Evolutionary conservation across 2,113 vertebrate species (phyloP), one percentile per base, ranked within the genome.

Genomic region (Nesoenas mayeri): DNA sequence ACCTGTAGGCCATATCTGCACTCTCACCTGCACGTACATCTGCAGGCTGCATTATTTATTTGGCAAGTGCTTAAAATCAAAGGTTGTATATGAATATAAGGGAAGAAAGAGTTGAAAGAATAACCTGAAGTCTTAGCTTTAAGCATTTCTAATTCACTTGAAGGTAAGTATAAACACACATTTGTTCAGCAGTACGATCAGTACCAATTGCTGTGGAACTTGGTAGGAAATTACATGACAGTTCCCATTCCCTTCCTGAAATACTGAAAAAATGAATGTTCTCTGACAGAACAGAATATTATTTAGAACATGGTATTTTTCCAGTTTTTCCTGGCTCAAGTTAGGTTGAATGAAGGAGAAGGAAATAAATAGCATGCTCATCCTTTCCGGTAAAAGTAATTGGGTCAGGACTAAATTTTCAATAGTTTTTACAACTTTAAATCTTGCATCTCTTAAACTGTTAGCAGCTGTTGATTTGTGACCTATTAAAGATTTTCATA

Each of bases 11-110:
- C 61, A 60, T 15, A 20, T 29, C 48, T 86, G 40, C 19, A 38
- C 61, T 80, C 28, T 58, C 65, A 70, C 21, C 50, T 51, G 40
- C 61, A 42, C 1, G 0, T 47, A 3, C 2, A 0, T 32, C 71
- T 83, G n/a, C 40, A 57, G 66, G 50, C 48, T 79, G 65, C 26
- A 5, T 51, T 89, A 44, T 70, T 97, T 89, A 11, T 67, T 71
- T 88, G 36, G 22, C n/a, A 61, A 66, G 51, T 88, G 24, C 40
- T 92, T 86, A 61, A 90, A 71, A 78, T 74, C 17, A 80, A 70
- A 89, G 20, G 4, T 20, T 53, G 1, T 53, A 1, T 78, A 11
- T 32, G 18, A 80, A 88, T 60, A 24, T 26, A 42, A 62, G 22
- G 64, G 58, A 74, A 67, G 50, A 85, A n/a, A 53, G 44, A 79